Conservation (phyloP, 2,797 vertebrate genomes). For the Urocyon cinereoargenteus region DNA sequence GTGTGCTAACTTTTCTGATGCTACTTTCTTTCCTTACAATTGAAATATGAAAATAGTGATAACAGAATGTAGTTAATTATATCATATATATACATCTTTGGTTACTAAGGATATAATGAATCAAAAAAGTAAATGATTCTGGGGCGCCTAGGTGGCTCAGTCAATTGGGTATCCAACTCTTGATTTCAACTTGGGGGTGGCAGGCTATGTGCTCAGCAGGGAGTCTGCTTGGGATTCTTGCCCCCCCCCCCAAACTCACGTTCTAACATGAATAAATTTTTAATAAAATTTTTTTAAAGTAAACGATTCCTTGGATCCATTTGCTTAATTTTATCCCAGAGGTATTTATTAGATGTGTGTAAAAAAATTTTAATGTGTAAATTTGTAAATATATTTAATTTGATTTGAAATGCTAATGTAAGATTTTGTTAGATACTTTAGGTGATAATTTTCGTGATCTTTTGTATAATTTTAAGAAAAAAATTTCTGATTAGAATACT, state of each 20-base stretch:
- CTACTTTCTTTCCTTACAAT: slow-evolving; percentile 7
- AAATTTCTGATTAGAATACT: not conserved
- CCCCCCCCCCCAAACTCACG: not conserved
- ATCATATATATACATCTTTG: not conserved
- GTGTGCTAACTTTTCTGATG: not conserved
- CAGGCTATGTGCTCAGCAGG: not conserved
- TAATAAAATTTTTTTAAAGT: not conserved
- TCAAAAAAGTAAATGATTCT: not conserved
- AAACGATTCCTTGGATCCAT: not conserved
- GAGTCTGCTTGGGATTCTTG: not conserved
- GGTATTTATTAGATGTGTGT: not conserved
- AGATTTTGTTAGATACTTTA: not conserved
- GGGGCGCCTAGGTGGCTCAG: not conserved
- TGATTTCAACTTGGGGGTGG: not conserved
- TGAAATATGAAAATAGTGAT: slow-evolving; percentile 1
- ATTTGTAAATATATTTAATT: not conserved
- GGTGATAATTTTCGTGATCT: not conserved
- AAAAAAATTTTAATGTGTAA: not conserved
- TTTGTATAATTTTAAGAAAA: slow-evolving; percentile 14
- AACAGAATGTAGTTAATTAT: not conserved
- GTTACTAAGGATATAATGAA: not conserved
- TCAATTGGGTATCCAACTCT: not conserved
- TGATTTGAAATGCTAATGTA: slow-evolving; percentile 5
- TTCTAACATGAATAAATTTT: not conserved
- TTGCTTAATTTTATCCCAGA: slow-evolving; percentile 28